Conservation (phyloP, 1,140 invertebrate species). For the Plodia interpunctella region DNA sequence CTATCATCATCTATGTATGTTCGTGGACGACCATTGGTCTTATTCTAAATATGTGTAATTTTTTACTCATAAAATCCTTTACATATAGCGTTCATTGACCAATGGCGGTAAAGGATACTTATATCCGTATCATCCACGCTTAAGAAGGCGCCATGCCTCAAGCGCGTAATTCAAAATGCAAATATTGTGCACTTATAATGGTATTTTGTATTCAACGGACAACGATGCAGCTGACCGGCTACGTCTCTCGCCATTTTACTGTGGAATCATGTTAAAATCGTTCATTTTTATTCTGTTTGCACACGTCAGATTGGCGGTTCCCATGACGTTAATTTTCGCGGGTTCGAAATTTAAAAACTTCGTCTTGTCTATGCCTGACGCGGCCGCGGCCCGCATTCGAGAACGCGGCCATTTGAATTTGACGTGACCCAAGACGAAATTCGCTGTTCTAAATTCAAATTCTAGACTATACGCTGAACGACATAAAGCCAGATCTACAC, state of each 20-base stretch:
- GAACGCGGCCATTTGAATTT: neutral
- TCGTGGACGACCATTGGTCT: too few species aligned
- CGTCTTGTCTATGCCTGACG: constrained; percentile 29
- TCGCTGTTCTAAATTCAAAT: constrained; percentile 12
- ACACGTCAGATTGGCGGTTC: constrained; percentile 63
- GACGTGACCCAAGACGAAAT: constrained; percentile 1
- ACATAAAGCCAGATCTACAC: neutral
- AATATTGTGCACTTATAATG: constrained; percentile 69
- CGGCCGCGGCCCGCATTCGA: neutral
- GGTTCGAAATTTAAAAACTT: constrained; percentile 40
- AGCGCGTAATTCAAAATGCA: constrained; percentile 72
- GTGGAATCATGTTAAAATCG: constrained; percentile 71
- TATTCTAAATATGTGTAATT: too few species aligned
- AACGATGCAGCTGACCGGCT: constrained; percentile 42
- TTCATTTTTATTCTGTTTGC: constrained; percentile 64
- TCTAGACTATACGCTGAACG: neutral
- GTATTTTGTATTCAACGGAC: constrained; percentile 64
- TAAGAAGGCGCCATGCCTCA: constrained; percentile 18
- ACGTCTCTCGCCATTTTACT: constrained; percentile 66
- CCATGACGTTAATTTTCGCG: constrained; percentile 70
- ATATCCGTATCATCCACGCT: constrained; percentile 8
- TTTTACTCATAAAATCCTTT: neutral
- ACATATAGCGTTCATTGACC: constrained; percentile 4
- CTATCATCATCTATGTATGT: too few species aligned
- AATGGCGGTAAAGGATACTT: constrained; percentile 9